phyloP scores from a whole-genome alignment of 2,888 invertebrate species.

The Seira musarum region DNA sequence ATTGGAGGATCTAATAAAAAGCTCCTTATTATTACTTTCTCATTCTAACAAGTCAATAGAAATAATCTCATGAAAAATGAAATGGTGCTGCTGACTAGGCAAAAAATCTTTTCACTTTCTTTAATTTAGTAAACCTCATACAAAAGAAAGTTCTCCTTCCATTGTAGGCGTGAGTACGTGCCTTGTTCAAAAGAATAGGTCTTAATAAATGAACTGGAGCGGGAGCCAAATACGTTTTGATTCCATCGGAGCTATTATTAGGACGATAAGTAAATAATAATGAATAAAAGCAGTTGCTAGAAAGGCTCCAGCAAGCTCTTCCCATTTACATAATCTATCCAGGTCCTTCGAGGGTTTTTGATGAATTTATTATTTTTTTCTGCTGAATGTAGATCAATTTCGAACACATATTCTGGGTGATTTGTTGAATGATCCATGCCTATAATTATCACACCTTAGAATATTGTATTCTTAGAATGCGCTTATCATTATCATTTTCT shows the following conservation, averaged over 20 bases:
- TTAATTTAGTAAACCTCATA: not conserved
- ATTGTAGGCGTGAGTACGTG: not conserved
- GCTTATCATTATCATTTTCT: too few species aligned
- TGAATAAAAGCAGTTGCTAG: too few species aligned
- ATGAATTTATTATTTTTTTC: too few species aligned
- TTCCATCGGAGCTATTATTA: not conserved
- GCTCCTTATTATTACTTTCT: constrained; percentile 18
- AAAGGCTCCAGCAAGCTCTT: too few species aligned
- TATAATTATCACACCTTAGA: too few species aligned
- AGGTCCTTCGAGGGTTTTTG: too few species aligned
- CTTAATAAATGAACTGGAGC: not conserved
- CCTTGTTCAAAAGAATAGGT: not conserved
- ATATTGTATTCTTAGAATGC: too few species aligned
- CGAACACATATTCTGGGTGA: too few species aligned
- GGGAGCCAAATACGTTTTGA: not conserved
- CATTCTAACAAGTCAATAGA: constrained; percentile 12
- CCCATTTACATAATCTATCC: too few species aligned
- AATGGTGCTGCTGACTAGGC: constrained; percentile 34
- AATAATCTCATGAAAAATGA: constrained; percentile 46
- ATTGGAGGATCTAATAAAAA: not conserved
- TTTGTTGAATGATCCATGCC: too few species aligned
- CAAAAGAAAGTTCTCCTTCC: constrained; percentile 17
- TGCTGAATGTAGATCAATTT: too few species aligned
- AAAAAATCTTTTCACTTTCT: not conserved
- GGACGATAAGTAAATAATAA: too few species aligned